Evolutionary conservation across 1,140 invertebrate species (phyloP).

Genomic region (Pinna nobilis): DNA sequence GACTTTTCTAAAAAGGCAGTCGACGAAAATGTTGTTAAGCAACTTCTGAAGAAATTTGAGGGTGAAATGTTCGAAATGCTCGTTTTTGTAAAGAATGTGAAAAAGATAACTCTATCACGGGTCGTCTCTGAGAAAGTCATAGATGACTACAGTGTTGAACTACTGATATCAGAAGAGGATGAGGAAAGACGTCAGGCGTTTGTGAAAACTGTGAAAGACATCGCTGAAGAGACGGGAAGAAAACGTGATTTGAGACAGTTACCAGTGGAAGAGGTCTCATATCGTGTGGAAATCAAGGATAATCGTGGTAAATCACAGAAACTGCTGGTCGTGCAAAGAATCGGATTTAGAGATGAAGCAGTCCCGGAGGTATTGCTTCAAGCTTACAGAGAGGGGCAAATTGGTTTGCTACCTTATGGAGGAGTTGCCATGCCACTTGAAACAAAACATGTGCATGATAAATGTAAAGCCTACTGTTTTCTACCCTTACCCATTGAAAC

Average conservation of each 20-base stretch:
- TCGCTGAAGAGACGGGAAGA: background rate
- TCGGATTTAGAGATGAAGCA: slow-evolving; percentile 50
- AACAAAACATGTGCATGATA: background rate
- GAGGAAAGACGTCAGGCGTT: background rate
- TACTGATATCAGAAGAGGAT: slow-evolving; percentile 1
- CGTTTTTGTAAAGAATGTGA: background rate
- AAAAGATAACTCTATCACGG: background rate
- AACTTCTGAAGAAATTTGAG: background rate
- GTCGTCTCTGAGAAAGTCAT: background rate
- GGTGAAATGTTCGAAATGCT: background rate
- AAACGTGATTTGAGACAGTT: background rate
- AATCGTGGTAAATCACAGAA: background rate
- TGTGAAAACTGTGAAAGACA: background rate
- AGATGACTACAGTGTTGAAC: background rate
- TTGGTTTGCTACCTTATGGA: slow-evolving; percentile 58
- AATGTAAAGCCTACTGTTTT: slow-evolving; percentile 58
- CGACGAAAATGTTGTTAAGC: background rate
- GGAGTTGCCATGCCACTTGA: slow-evolving; percentile 58
- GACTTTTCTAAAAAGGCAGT: too few species aligned
- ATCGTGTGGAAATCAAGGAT: background rate
- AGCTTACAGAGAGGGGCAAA: slow-evolving; percentile 37
- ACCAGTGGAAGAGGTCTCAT: background rate
- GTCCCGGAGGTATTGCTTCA: slow-evolving; percentile 30
- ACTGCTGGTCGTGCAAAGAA: slow-evolving; percentile 52
- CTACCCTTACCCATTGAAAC: slow-evolving; percentile 67